phyloP scores from a whole-genome alignment of 2,888 invertebrate genomes.

The Habrosyne pyritoides region DNA sequence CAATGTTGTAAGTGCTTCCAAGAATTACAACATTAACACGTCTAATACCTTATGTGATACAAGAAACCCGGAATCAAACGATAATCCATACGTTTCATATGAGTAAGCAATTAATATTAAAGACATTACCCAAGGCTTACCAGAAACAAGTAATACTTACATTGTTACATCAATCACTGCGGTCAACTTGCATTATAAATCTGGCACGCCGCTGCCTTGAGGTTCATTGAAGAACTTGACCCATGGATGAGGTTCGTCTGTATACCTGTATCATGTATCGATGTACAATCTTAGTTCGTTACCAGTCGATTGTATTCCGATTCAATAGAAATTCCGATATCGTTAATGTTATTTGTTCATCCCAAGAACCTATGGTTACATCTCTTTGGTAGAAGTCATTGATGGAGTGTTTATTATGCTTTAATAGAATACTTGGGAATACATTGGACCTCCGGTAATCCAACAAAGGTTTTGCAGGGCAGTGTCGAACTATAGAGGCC shows the following conservation, averaged over 20 bases:
- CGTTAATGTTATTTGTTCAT: not conserved
- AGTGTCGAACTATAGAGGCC: no score
- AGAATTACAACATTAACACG: not conserved
- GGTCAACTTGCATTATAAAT: not conserved
- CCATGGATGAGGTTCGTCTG: not conserved
- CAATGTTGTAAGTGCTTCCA: not conserved
- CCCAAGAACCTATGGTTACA: no score
- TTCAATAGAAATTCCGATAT: not conserved
- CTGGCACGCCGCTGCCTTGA: not conserved
- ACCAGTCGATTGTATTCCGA: not conserved
- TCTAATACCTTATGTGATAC: not conserved
- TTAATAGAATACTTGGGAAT: no score
- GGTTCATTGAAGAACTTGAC: constrained; percentile 1
- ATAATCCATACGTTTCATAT: constrained; percentile 1
- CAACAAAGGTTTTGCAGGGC: no score
- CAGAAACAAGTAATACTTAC: not conserved
- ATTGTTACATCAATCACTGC: not conserved
- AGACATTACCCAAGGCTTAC: constrained; percentile 2
- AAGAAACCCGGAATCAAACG: not conserved
- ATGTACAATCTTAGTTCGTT: not conserved
- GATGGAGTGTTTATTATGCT: no score
- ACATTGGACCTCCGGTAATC: no score
- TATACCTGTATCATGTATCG: not conserved
- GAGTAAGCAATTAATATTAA: constrained; percentile 3
- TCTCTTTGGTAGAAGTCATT: not conserved